phyloP scores from a whole-genome alignment of 2,888 invertebrate species.

The Tenthredo livida region DNA sequence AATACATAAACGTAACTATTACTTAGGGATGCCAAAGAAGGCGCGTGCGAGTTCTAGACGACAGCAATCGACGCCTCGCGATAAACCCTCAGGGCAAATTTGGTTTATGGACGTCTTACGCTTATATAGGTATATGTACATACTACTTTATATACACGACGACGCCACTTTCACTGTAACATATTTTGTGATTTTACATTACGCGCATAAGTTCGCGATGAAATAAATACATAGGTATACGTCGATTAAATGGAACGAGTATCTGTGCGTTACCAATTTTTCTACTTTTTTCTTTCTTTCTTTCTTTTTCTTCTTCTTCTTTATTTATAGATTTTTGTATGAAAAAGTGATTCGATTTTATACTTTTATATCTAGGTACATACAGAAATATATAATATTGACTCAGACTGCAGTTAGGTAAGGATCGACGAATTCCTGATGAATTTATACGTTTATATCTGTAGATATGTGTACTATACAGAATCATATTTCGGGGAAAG shows the following conservation, averaged over 20 bases:
- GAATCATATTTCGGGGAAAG: too few relatives aligned
- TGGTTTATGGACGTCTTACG: constrained; percentile 30
- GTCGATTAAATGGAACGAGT: background rate
- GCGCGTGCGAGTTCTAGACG: background rate
- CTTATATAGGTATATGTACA: background rate
- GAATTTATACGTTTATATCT: too few relatives aligned
- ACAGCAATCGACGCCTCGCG: constrained; percentile 6
- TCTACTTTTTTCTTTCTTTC: too few relatives aligned
- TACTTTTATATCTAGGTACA: too few relatives aligned
- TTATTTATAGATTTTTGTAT: too few relatives aligned
- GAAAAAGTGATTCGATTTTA: too few relatives aligned
- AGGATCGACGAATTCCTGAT: too few relatives aligned
- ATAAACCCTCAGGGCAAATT: constrained; percentile 19
- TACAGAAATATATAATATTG: too few relatives aligned
- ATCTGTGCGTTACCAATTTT: background rate
- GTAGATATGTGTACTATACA: too few relatives aligned
- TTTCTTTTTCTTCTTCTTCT: too few relatives aligned
- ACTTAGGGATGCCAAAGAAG: background rate
- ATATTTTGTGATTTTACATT: background rate
- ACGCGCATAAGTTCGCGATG: background rate
- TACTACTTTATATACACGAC: background rate
- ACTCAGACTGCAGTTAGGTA: too few relatives aligned
- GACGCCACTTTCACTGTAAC: background rate
- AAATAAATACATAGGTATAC: background rate
- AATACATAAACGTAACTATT: background rate